Conservation (phyloP, 2,888 invertebrate genomes). For the Stenoptilia bipunctidactyla region DNA sequence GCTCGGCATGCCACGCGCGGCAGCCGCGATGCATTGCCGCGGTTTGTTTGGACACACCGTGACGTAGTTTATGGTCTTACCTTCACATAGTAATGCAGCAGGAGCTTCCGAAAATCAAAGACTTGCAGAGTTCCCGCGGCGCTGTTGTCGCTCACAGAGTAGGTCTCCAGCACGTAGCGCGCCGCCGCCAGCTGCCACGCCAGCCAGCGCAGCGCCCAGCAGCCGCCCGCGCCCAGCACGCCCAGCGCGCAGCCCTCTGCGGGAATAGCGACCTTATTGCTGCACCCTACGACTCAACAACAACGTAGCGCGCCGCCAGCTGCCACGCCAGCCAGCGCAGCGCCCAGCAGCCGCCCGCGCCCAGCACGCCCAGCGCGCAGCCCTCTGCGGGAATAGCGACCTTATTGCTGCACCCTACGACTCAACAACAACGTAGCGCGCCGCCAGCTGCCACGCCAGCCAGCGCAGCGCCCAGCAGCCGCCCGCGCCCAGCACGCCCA, state of each 20-base stretch:
- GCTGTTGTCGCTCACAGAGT: slow-evolving; percentile 97
- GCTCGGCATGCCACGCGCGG: too few relatives aligned
- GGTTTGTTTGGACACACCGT: too few relatives aligned
- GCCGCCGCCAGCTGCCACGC: slow-evolving; percentile 97
- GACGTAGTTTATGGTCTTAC: too few relatives aligned
- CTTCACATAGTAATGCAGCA: slow-evolving; percentile 98
- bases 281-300: too few relatives aligned
- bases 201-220: slow-evolving; percentile 96
- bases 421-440: too few relatives aligned
- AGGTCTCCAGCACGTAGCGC: slow-evolving; percentile 98
- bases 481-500: slow-evolving; percentile 92
- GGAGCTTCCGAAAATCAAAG: slow-evolving; percentile 95
- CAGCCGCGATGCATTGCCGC: too few relatives aligned
- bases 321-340: slow-evolving; percentile 99
- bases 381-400: too few relatives aligned
- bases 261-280: too few relatives aligned
- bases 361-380: slow-evolving; percentile 85
- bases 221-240: slow-evolving; percentile 94
- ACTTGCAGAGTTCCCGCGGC: slow-evolving; percentile 97
- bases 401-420: too few relatives aligned
- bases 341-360: slow-evolving; percentile 97
- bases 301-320: slow-evolving; percentile 97
- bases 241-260: slow-evolving; percentile 73
- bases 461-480: slow-evolving; percentile 98
- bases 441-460: slow-evolving; percentile 97